Evolutionary conservation across 2,888 invertebrate genomes (phyloP), one percentile per base, ranked within the genome.

Genomic region (Epirrita christyi): DNA sequence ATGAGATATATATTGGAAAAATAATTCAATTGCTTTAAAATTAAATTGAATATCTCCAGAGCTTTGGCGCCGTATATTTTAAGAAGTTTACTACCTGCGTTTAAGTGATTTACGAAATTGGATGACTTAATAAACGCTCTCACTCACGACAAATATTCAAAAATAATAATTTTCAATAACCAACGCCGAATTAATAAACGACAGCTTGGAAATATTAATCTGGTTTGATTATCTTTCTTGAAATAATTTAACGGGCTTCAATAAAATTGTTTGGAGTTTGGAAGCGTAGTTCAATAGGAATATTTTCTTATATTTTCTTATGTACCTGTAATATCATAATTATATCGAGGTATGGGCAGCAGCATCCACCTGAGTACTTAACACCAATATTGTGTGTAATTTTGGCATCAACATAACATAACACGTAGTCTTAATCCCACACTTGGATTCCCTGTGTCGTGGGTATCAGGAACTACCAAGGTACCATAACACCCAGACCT

Each of bases 131-230:
- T 48, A 56, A 52, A 28, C 54, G 48, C 44, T 47, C 40, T 36
- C 7, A 49, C 3, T 37, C 6, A 51, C 13, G 14, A 7, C 27
- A 45, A 48, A 45, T 49, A 40, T 55, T 44, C 28, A 8, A 21
- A n/a, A 11, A 48, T 58, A 52, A 54, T 52, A 9, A 45, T 56
- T 46, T 51, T 40, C 57, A 43, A 57, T 57, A 56, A 43, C 11
- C 40, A 11, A 21, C 14, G n/a, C n/a, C 42, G 28, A 46, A 53
- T 32, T 45, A 40, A 46, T 34, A 53, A 32, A 29, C 38, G 43
- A 14, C 43, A 50, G 46, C 45, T 51, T 14, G 46, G 21, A 40
- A 34, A 42, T 15, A 34, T 29, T 49, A 10, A 36, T 28, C 9
- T 2, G 40, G 27, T 27, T 14, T 15, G 13, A 46, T 45, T 38